Base-by-base conservation (phyloP, 1,140 invertebrate genomes). In the Globodera rostochiensis region DNA sequence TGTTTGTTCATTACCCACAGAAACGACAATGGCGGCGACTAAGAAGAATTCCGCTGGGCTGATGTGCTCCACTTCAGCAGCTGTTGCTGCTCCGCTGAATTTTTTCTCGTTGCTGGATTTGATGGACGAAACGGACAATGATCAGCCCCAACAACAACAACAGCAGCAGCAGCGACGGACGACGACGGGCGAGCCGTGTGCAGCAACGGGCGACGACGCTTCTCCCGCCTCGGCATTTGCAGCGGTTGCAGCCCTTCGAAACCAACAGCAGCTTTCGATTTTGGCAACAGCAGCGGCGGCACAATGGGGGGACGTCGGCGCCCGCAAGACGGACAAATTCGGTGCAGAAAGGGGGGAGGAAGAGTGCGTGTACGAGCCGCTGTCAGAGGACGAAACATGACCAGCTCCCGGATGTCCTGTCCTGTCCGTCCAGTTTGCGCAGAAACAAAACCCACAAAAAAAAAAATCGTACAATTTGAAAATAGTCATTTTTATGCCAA, bases 351-450 rank as follows among this genome's bases (percentile, higher is more conserved):
- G 13, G 21, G n/a, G 64, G 21, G 47, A 25, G 11, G 57, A 25
- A n/a, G 73, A 64, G 36, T 82, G 81, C 57, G 47, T 82, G 19
- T 82, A 82, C 46, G 81, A 82, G 64, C 81, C 81, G 15, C 46
- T 82, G 45, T 82, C 81, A 13, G 81, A 82, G 66, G 81, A 82
- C 19, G 81, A 82, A 21, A 49, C 66, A 25, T 81, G 70, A 82
- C 49, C 13, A n/a, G 57, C 36, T 36, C 36, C 36, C 36, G 36
- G 36, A 36, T 36, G 25, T 25, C 0, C n/a, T n/a, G 36, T 3
- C 36, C 36, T 36, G 2, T 36, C 3, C 36, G 36, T 36, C 36
- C 36, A 36, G 36, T 36, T 36, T 36, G 36, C 36, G 36, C 36
- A 36, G 36, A 36, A 36, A 36, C 36, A 36, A 36, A 36, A 36